A percentile compares a stretch with the other conserved stretches of the same genome.
Evolutionary conservation across 35 echinoderm and acorn worm species (phyloP).

Genomic region (Eucidaris tribuloides): DNA sequence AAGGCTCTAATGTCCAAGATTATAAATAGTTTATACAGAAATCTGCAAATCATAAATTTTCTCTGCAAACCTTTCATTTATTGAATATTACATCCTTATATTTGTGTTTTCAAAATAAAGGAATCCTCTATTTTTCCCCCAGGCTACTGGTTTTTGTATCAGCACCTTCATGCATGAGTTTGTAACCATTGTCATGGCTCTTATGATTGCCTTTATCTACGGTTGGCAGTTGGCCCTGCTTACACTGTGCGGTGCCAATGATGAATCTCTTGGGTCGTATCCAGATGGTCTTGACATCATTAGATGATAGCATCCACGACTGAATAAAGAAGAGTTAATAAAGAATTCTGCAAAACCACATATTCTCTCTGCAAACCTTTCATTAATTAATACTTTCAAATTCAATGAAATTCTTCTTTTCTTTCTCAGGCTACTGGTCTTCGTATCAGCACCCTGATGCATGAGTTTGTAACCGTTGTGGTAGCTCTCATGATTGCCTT

Average conservation of each 20-base stretch:
- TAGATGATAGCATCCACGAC: neutral
- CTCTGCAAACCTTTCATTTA: too few species aligned
- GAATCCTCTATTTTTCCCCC: too few species aligned
- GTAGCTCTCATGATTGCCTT: neutral
- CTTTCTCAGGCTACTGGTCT: neutral
- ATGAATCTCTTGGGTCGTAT: neutral
- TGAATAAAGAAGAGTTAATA: neutral
- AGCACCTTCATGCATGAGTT: neutral
- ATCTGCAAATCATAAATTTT: too few species aligned
- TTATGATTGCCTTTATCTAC: neutral
- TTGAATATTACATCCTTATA: too few species aligned
- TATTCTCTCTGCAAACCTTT: neutral
- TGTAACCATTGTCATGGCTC: neutral
- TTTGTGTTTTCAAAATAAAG: too few species aligned
- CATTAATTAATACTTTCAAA: neutral
- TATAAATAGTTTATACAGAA: too few species aligned
- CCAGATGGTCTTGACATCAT: neutral
- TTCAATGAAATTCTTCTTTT: neutral
- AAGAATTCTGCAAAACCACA: neutral
- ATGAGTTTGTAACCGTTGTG: neutral
- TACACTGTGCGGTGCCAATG: neutral
- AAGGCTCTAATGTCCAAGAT: too few species aligned
- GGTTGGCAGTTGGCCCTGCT: neutral
- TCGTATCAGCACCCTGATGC: slow-evolving; percentile 2
- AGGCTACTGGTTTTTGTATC: slow-evolving; percentile 7